A percentile compares a stretch with the other conserved stretches of the same genome.
Evolutionary conservation across 2,888 invertebrate genomes (phyloP).

Genomic region (Cosmia pyralina): DNA sequence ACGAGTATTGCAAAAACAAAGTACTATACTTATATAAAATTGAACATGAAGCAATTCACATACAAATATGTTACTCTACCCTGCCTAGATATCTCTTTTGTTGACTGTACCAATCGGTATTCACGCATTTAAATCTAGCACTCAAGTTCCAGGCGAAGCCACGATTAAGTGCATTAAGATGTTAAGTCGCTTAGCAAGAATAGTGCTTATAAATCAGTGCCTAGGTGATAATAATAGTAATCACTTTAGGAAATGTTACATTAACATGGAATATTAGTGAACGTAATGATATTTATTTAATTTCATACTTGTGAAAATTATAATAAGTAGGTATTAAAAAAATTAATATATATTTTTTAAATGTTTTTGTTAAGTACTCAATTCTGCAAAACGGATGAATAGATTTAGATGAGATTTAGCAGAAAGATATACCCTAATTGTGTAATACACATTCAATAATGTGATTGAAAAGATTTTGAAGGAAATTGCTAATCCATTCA

Average conservation of each 20-base stretch:
- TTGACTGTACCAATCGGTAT: constrained; percentile 16
- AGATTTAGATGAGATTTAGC: background rate
- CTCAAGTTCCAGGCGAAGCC: constrained; percentile 1
- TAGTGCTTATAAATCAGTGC: constrained; percentile 59
- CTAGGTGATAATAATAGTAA: constrained; percentile 41
- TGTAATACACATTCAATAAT: too few relatives aligned
- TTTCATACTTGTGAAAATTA: constrained; percentile 29
- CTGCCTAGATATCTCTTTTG: too few relatives aligned
- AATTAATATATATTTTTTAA: too few relatives aligned
- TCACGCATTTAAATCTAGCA: constrained; percentile 9
- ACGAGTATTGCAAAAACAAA: too few relatives aligned
- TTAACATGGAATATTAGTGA: constrained; percentile 52
- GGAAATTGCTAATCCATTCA: too few relatives aligned
- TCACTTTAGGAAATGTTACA: constrained; percentile 42
- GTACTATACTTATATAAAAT: too few relatives aligned
- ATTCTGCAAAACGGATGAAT: background rate
- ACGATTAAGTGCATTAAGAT: constrained; percentile 13
- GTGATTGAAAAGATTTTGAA: too few relatives aligned
- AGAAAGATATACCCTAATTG: background rate
- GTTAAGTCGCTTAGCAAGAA: constrained; percentile 46
- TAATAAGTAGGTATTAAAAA: background rate
- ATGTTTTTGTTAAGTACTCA: background rate
- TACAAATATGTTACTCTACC: too few relatives aligned
- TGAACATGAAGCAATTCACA: too few relatives aligned
- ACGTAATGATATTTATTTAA: constrained; percentile 43